Evolutionary conservation across 2,888 invertebrate species (phyloP), one percentile per base, ranked within the genome.

Genomic region (Pediacus dermestoides): DNA sequence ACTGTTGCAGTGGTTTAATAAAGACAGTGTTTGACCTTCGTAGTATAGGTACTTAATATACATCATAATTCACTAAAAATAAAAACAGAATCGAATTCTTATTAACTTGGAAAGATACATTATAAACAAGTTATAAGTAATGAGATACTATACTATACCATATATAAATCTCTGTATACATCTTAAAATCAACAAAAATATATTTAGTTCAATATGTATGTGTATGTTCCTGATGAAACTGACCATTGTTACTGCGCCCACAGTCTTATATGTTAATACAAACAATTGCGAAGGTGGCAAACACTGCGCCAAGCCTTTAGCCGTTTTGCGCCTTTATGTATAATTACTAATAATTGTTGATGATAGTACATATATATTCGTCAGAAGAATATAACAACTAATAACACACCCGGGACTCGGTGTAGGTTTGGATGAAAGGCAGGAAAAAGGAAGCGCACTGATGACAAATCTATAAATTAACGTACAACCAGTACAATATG

Each of bases 181-280:
- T n/a, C n/a, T n/a, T n/a, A n/a, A n/a, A n/a, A n/a, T n/a, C n/a
- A n/a, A n/a, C n/a, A n/a, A n/a, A n/a, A n/a, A n/a, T n/a, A n/a
- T n/a, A n/a, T n/a, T n/a, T n/a, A n/a, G n/a, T n/a, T n/a, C n/a
- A n/a, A n/a, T n/a, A n/a, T n/a, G n/a, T n/a, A n/a, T n/a, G n/a
- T n/a, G n/a, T n/a, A n/a, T n/a, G n/a, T n/a, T n/a, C n/a, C 21
- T 52, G 52, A 57, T 57, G 49, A 56, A 59, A 63, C 64, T 64
- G 64, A 64, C 64, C 64, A 64, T 64, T 64, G 58, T 60, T 53
- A 49, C 52, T 48, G 57, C 63, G 59, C 64, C 63, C 61, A 64
- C 64, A 44, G 42, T 39, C 34, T 42, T 45, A 46, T 50, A 52
- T 55, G 57, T 59, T 59, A 56, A 57, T 55, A 56, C 56, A 57